Base-by-base conservation (phyloP, 1,140 invertebrate species). In the Platorchestia sp. region DNA sequence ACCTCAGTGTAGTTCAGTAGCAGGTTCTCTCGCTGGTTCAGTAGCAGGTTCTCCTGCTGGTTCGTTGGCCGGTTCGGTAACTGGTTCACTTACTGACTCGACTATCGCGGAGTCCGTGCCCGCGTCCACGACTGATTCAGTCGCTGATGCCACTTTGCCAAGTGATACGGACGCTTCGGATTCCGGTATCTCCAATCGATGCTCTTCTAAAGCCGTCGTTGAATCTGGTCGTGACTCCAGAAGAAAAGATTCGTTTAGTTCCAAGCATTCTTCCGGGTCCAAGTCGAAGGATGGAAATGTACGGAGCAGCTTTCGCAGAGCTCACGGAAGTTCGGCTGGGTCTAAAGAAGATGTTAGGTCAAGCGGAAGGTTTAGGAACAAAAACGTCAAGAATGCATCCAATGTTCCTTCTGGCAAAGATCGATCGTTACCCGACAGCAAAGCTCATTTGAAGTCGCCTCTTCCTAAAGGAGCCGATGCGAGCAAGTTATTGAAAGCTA, bases 121-220 rank as follows among this genome's bases (percentile, higher is more conserved):
- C 14, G 86, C 95, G 14, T 75, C 53, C 36, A 75, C 27, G 1
- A 95, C 53, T 7, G 95, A 95, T 51, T 86, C 53, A 0, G 42
- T 86, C 7, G 95, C 95, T 44, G 95, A 96, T 53, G 96, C 95
- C 42, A 96, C 96, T 42, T 59, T 75, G 7, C 96, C 96, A 14
- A 96, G 96, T 86, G 96, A 96, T 42, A 87, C 59, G 6, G 86
- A 87, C 45, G 87, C 45, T 59, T 51, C 44, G 41, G 95, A 93
- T 36, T 93, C 91, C 10, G 91, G 91, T 16, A 93, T 93, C 16
- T 93, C 91, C n/a, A 93, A 93, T 40, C 5, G 45, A 10, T 93
- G 91, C 45, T 93, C 91, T 10, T 93, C 91, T n/a, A 93, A 93
- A 44, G 19, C 36, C 19, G 45, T 10, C 45, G 87, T 44, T 36